phyloP scores from a whole-genome alignment of 2,113 vertebrate genomes.

The Physeter macrocephalus region DNA sequence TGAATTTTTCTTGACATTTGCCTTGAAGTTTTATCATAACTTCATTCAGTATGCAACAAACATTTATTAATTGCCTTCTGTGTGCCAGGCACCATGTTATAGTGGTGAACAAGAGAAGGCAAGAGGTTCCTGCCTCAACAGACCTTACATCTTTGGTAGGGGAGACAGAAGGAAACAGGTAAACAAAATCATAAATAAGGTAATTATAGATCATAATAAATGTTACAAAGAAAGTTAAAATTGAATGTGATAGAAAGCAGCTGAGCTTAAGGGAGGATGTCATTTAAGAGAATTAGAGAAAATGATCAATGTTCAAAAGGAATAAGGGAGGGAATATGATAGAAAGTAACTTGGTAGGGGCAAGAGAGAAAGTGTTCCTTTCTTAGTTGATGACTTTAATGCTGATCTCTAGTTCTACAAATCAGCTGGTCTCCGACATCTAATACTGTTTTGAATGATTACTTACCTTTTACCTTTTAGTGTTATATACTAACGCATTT shows the following conservation, averaged over 20 bases:
- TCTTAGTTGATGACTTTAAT: neutral
- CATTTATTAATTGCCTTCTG: neutral
- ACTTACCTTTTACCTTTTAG: neutral
- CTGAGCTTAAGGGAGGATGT: neutral
- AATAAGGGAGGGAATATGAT: neutral
- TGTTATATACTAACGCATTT: neutral
- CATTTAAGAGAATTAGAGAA: neutral
- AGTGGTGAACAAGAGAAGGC: neutral
- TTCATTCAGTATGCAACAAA: neutral
- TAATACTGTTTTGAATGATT: neutral
- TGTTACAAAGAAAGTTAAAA: neutral
- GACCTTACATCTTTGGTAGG: neutral
- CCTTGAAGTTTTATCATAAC: neutral
- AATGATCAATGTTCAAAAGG: neutral
- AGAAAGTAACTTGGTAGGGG: neutral
- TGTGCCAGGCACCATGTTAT: neutral
- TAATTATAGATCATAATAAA: neutral
- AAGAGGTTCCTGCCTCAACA: neutral
- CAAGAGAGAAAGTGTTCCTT: neutral
- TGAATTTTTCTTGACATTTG: neutral
- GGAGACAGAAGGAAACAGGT: neutral
- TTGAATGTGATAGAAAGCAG: neutral
- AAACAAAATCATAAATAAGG: neutral
- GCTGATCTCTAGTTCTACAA: neutral
- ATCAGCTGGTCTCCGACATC: neutral